Base-by-base conservation (phyloP, 2,797 vertebrate species). In the Pangasius djambal region DNA sequence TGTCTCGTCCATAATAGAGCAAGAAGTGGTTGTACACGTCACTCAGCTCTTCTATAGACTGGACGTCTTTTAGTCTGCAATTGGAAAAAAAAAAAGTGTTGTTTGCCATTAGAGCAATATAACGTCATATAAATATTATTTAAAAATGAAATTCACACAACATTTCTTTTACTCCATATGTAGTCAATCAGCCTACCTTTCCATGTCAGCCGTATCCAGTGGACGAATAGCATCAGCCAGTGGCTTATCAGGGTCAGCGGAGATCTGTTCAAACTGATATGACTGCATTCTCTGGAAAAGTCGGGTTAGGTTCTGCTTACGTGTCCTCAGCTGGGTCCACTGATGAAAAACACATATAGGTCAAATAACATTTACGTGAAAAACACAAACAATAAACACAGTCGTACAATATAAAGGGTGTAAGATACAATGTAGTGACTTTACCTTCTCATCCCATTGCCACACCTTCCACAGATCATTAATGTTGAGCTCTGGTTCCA, bases 361-460 rank as follows among this genome's bases (percentile, higher is more conserved):
- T 28, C 6, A 63, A 90, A 44, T 4, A 69, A 31, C 55, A 37
- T 69, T n/a, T 85, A n/a, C 48, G 55, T 57, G 69, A 52, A 82
- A 15, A 20, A 4, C 13, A 63, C 8, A 52, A 79, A 61, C 22
- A 34, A 67, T 25, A 28, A 52, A 28, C 31, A 10, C 44, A 59
- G 31, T 1, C 4, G 18, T n/a, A 40, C 31, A 44, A 61, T 6
- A 52, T 34, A 50, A 50, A 13, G 12, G 6, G 25, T 52, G 28
- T 22, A 22, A 50, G 5, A 34, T 22, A 50, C 9, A 69, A 67
- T 44, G 6, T 2, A 3, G 25, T 8, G 22, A 40, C 12, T 91
- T 95, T 96, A 99, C 99, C 97, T 99, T 99, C 94, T 99, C 99
- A 95, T 99, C 99, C 99, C 98, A 99, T 88, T 99, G 98, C 99